Evolutionary conservation across 2,797 vertebrate species (phyloP).

Genomic region (Cossypha dichroa): DNA sequence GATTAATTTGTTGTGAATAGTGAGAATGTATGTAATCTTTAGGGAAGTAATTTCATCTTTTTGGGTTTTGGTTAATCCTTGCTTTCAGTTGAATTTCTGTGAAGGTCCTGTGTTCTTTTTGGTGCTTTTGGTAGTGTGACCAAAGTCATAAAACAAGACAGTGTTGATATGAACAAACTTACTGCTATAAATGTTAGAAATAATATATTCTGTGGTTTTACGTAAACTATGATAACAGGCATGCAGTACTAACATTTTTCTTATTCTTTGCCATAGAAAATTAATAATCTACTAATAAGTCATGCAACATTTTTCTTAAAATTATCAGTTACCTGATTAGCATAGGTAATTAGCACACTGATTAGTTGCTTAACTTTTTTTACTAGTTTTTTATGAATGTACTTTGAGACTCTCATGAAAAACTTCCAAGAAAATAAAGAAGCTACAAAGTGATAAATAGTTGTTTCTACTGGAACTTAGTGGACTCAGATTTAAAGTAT

Average conservation of each 20-base stretch:
- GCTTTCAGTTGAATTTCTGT: background rate
- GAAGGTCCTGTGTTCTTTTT: background rate
- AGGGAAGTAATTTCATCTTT: background rate
- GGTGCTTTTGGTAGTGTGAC: background rate
- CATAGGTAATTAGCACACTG: background rate
- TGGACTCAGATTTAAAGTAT: background rate
- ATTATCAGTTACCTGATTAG: background rate
- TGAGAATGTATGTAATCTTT: background rate
- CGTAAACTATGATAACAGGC: background rate
- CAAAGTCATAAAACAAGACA: background rate
- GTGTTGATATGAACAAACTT: background rate
- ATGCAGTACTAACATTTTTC: background rate
- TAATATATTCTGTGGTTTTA: background rate
- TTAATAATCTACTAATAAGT: background rate
- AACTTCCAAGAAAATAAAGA: background rate
- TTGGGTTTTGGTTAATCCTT: background rate
- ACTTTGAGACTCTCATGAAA: background rate
- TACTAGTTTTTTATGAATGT: background rate
- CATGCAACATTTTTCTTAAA: background rate
- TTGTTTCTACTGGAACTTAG: background rate
- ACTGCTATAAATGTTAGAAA: background rate
- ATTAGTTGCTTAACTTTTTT: background rate
- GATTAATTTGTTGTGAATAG: background rate
- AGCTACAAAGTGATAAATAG: background rate
- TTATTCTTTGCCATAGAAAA: background rate